Evolutionary conservation across 2,888 invertebrate species (phyloP), one percentile per base, ranked within the genome.

Genomic region (Leptarthrus brevirostris): DNA sequence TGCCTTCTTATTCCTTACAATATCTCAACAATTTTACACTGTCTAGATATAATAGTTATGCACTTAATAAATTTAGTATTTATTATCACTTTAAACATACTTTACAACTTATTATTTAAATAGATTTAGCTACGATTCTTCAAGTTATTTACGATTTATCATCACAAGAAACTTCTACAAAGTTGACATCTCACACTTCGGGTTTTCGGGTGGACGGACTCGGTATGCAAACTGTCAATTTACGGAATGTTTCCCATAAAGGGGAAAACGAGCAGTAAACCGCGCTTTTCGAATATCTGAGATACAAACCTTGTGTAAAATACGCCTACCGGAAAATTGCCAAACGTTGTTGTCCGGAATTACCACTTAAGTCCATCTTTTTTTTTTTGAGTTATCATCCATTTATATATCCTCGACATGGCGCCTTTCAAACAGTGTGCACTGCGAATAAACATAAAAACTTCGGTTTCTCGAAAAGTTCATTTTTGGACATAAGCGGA

Each of bases 171-270:
- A 18, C 34, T 18, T 18, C 12, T n/a, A 16, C 0, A 1, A n/a
- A 16, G 1, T 10, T 58, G 36, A 58, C 58, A 58, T 18, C 20
- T 40, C 36, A 26, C 56, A 56, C 56, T 34, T 56, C 56, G 56
- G 30, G n/a, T n/a, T n/a, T n/a, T n/a, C n/a, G n/a, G n/a, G n/a
- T 53, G 53, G 24, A 53, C 53, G 53, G 53, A 22, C 3, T 10
- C 14, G 24, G 24, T 24, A 53, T n/a, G 53, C 53, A 22, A 24
- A 5, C 14, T 56, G 34, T 44, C 44, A 44, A 14, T 3, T 44
- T 44, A 1, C n/a, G 0, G 56, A 30, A 30, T 56, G 56, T 30
- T 26, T 22, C 26, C 26, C 16, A n/a, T 3, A 44, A 12, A 44
- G 6, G 10, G 4, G 54, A 54, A 24, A 54, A 24, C 12, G 54